Evolutionary conservation across 2,797 vertebrate species (phyloP).

Genomic region (Etheostoma nigrum): DNA sequence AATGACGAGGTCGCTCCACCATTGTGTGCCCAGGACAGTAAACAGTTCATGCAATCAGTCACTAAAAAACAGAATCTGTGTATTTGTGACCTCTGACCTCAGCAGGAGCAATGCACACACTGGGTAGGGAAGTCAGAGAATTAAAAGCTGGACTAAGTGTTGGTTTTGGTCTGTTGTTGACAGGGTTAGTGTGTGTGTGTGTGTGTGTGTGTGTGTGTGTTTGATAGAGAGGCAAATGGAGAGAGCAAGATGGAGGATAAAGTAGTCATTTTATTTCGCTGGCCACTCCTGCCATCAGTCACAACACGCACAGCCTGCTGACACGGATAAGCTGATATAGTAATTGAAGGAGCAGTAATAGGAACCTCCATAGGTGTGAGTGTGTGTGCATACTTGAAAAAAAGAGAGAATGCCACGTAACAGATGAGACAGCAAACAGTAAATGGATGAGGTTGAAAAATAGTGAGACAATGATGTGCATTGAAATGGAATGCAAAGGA

Average conservation of each 20-base stretch:
- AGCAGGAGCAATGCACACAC: neutral
- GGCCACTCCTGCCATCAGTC: conserved; percentile 49
- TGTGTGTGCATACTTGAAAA: conserved; percentile 34
- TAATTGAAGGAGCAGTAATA: conserved; percentile 64
- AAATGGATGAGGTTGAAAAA: conserved; percentile 62
- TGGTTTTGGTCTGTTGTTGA: neutral
- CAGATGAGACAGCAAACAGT: conserved; percentile 59
- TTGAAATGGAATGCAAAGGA: conserved; percentile 26
- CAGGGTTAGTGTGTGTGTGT: neutral
- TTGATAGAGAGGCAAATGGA: conserved; percentile 33
- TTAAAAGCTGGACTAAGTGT: neutral
- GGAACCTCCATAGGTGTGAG: conserved; percentile 47
- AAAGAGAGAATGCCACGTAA: conserved; percentile 14
- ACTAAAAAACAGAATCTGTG: neutral
- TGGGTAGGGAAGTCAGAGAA: neutral
- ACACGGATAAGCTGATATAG: conserved; percentile 68
- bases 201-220: conserved; percentile 1
- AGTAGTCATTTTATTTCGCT: conserved; percentile 53
- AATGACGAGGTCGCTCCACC: neutral
- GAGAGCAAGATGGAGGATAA: conserved; percentile 36
- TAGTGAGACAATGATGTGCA: conserved; percentile 45
- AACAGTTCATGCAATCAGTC: neutral
- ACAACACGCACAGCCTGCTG: conserved; percentile 62
- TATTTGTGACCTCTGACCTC: conserved; percentile 1
- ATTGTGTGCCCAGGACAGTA: neutral